Evolutionary conservation across 2,113 vertebrate genomes (phyloP).

Genomic region (Podilymbus podiceps): DNA sequence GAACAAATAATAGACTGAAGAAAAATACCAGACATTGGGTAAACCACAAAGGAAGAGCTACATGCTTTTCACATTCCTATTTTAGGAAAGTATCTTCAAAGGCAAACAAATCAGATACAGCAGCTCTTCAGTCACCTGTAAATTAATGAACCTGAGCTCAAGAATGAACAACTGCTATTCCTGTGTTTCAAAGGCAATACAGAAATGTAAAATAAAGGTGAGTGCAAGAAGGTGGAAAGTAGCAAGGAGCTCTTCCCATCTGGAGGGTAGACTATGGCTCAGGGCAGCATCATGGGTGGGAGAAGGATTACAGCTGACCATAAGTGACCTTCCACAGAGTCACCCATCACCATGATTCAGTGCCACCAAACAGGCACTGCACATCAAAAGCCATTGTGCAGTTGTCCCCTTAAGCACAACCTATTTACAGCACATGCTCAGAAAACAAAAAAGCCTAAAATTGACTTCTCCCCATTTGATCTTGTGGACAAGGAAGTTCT

Average conservation of each 20-base stretch:
- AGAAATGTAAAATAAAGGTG: neutral
- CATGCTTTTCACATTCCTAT: neutral
- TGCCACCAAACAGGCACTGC: neutral
- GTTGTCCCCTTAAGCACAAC: neutral
- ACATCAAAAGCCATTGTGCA: neutral
- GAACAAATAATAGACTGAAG: neutral
- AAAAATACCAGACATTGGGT: neutral
- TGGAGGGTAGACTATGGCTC: neutral
- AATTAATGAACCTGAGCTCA: neutral
- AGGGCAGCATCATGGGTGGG: neutral
- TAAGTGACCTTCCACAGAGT: neutral
- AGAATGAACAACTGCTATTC: neutral
- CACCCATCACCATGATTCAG: neutral
- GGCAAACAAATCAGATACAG: neutral
- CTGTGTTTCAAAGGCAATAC: neutral
- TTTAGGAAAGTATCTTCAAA: neutral
- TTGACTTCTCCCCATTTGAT: neutral
- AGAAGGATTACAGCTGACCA: neutral
- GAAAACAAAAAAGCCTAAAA: neutral
- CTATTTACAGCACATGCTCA: neutral
- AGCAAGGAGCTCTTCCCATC: neutral
- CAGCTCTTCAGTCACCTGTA: neutral
- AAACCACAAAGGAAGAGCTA: neutral
- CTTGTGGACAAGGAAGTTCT: neutral
- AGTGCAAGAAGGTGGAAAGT: neutral